Percentiles rank a stretch among this genome's conserved stretches.
Evolutionary conservation across 2,797 vertebrate species (phyloP).

Genomic region (Myoxocephalus aenaeus): DNA sequence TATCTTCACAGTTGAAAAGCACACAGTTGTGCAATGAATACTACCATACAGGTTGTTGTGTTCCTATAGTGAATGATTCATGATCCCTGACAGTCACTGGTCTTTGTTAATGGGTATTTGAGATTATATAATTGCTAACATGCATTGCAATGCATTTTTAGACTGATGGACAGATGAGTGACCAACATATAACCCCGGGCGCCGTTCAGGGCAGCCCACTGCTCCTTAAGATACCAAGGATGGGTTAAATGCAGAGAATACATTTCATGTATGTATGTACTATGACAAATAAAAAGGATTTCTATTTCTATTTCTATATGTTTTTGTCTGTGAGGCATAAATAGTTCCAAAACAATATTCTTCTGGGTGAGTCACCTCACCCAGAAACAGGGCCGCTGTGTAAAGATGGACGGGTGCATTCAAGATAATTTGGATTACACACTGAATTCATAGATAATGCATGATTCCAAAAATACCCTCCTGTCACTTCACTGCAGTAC

Average conservation of each 20-base stretch:
- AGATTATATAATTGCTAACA: constrained; percentile 9
- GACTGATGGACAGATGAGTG: constrained; percentile 26
- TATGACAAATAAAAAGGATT: too few relatives aligned
- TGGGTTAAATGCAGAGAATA: too few relatives aligned
- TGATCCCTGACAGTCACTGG: neutral
- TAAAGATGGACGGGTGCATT: constrained; percentile 16
- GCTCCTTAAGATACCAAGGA: too few relatives aligned
- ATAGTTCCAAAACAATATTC: constrained; percentile 20
- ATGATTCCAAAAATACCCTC: neutral
- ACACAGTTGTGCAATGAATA: constrained; percentile 48
- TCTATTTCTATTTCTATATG: too few relatives aligned
- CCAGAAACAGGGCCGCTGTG: neutral
- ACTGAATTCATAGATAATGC: constrained; percentile 15
- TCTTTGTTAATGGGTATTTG: constrained; percentile 4
- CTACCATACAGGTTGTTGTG: constrained; percentile 44
- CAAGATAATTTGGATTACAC: constrained; percentile 2
- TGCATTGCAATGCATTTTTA: neutral
- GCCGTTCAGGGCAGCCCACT: too few relatives aligned
- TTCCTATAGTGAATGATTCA: constrained; percentile 54
- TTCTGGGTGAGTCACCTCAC: neutral
- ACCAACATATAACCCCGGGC: too few relatives aligned
- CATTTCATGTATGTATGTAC: too few relatives aligned
- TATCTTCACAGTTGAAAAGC: constrained; percentile 10
- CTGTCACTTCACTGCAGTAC: neutral
- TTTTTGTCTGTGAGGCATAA: constrained; percentile 12